Base-by-base conservation (phyloP, 2,888 invertebrate species). In the Amorpha juglandis region DNA sequence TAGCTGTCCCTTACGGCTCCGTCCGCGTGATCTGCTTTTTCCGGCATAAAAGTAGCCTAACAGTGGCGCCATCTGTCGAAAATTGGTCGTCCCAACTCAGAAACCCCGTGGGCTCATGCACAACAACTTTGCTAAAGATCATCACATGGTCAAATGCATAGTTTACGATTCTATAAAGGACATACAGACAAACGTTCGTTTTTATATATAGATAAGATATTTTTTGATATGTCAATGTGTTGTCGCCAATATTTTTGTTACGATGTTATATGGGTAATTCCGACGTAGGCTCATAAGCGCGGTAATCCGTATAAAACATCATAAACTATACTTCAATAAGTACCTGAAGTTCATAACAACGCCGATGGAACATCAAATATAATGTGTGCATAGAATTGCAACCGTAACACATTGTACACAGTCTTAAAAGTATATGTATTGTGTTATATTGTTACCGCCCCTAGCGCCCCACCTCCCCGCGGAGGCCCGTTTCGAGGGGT, bases 251-350 rank as follows among this genome's bases (percentile, higher is more conserved):
- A 8, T 42, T 42, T n/a, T 42, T 9, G 42, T 42, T 42, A 42
- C 42, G 42, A 42, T 8, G 42, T 42, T 4, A 1, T 12, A 45
- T 14, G 14, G 45, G 11, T 14, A 45, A 45, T 45, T 14, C 14
- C 38, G 7, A 50, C 9, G 48, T n/a, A 50, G 19, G 9, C 19
- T 1, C 19, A 51, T 51, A 27, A 38, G 19, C 11, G 38, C 12
- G 19, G 12, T 12, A 38, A 19, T 42, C 11, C 58, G 8, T 6
- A 58, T 12, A 42, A 58, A 42, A 38, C 42, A 1, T 42, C 38
- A 19, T 58, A 58, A 58, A 58, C 19, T 19, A 2, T 53, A 4
- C 14, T 12, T 6, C 58, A 58, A 58, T 58, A 12, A 58, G 58
- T 12, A 42, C 58, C 19, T 42, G 21, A 52, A 27, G 6, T 42